Evolutionary conservation across 1,140 invertebrate species (phyloP).

Genomic region (Aleiodes sp.): DNA sequence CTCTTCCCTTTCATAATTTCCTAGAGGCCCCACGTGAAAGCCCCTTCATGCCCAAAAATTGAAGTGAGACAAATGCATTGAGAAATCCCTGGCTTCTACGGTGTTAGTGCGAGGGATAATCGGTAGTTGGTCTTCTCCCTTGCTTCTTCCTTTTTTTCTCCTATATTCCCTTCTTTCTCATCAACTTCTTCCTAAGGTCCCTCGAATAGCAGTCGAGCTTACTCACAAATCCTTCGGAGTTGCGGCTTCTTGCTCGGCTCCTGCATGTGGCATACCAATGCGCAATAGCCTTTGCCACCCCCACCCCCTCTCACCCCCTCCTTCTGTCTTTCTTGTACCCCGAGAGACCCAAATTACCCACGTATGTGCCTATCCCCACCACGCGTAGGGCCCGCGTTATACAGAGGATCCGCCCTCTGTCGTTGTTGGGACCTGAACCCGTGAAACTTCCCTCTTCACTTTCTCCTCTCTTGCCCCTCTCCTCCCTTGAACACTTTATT

Average conservation of each 20-base stretch:
- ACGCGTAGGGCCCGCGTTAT: conserved; percentile 17
- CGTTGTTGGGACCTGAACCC: not conserved
- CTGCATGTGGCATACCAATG: conserved; percentile 4
- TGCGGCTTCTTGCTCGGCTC: conserved; percentile 54
- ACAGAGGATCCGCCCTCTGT: conserved; percentile 33
- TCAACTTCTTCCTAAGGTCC: conserved; percentile 32
- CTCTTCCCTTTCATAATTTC: not conserved
- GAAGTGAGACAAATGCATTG: not conserved
- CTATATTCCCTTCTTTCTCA: conserved; percentile 6
- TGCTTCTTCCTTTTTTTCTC: conserved; percentile 43
- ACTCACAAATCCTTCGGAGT: conserved; percentile 64
- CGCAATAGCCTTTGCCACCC: conserved; percentile 34
- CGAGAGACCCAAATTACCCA: not conserved
- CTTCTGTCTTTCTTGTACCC: not conserved
- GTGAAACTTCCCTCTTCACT: conserved; percentile 27
- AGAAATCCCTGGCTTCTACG: not conserved
- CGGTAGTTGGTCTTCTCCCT: conserved; percentile 58
- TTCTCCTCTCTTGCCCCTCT: conserved; percentile 37
- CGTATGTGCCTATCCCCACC: not conserved
- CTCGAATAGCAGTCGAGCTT: conserved; percentile 62
- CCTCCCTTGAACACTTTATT: conserved; percentile 15
- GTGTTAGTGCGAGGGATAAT: conserved; percentile 36
- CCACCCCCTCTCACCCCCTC: conserved; percentile 35
- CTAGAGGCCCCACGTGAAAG: not conserved
- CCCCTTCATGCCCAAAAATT: not conserved